Evolutionary conservation across 2,113 vertebrate species (phyloP).

Genomic region (Vulpes ferrilata): DNA sequence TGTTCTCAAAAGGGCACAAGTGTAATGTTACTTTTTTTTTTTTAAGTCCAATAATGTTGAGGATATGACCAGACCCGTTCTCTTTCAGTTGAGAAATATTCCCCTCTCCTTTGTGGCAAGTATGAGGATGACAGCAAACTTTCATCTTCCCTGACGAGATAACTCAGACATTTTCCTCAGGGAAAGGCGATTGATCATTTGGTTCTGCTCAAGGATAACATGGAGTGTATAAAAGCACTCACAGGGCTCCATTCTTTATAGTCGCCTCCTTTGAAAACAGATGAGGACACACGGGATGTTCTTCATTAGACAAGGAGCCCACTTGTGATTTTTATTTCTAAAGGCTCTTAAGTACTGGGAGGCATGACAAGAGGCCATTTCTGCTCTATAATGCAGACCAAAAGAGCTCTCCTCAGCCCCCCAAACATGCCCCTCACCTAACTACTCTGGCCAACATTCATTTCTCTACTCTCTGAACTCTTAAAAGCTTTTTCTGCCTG

Average conservation of each 20-base stretch:
- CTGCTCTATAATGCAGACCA: neutral
- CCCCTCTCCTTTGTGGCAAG: conserved; percentile 35
- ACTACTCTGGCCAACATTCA: neutral
- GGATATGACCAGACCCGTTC: conserved; percentile 25
- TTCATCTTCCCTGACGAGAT: conserved; percentile 64
- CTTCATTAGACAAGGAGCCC: conserved; percentile 58
- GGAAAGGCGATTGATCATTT: conserved; percentile 42
- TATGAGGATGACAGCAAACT: conserved; percentile 60
- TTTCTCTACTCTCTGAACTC: conserved; percentile 11
- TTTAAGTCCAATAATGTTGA: neutral
- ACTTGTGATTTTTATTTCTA: conserved; percentile 51
- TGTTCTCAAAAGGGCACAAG: neutral
- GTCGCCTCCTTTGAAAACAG: conserved; percentile 54
- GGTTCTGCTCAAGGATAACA: conserved; percentile 32
- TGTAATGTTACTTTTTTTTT: neutral
- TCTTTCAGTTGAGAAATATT: conserved; percentile 48
- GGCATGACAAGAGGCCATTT: conserved; percentile 9
- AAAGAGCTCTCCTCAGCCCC: neutral
- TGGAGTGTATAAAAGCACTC: neutral
- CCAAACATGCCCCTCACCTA: neutral
- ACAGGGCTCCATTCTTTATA: conserved; percentile 4
- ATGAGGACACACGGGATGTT: conserved; percentile 21
- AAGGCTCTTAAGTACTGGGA: conserved; percentile 51
- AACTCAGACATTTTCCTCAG: conserved; percentile 55
- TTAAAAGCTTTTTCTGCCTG: conserved; percentile 21